Evolutionary conservation across 1,140 invertebrate species (phyloP), one percentile per base, ranked within the genome.

Genomic region (Nautilus pompilius): DNA sequence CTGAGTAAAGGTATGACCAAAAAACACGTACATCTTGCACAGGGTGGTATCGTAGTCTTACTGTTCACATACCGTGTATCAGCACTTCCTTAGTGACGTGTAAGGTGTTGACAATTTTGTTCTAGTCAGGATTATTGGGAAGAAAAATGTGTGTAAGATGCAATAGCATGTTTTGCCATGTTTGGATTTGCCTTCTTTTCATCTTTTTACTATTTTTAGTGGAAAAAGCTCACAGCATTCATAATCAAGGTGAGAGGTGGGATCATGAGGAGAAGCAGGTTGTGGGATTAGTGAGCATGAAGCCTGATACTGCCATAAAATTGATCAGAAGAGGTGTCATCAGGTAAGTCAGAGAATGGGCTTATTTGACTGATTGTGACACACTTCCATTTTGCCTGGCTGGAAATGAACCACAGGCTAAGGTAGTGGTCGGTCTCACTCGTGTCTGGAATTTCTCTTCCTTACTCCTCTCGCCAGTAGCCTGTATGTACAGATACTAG

Each of bases 321-420:
- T 80, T 93, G 24, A 69, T 91, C 32, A 84, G 91, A 60, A 87
- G 86, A 57, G 89, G 91, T 78, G 87, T 88, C 66, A 56, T 90
- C 45, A 86, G 88, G 88, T 89, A 80, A 71, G 54, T n/a, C n/a
- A n/a, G n/a, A n/a, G n/a, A n/a, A n/a, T n/a, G n/a, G n/a, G n/a
- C n/a, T n/a, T n/a, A n/a, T n/a, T n/a, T n/a, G n/a, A n/a, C n/a
- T n/a, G n/a, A n/a, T n/a, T n/a, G n/a, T n/a, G n/a, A n/a, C n/a
- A n/a, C n/a, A n/a, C n/a, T n/a, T n/a, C n/a, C n/a, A n/a, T n/a
- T n/a, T n/a, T n/a, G n/a, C n/a, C n/a, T n/a, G n/a, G n/a, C n/a
- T n/a, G n/a, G n/a, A n/a, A n/a, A n/a, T n/a, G n/a, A n/a, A n/a
- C n/a, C n/a, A n/a, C n/a, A n/a, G n/a, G n/a, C n/a, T n/a, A n/a